These are phyloP conservation scores for Momotus momota DNA, from an alignment of 2,797 vertebrate genomes.

Conservation along the genomic window DNA sequence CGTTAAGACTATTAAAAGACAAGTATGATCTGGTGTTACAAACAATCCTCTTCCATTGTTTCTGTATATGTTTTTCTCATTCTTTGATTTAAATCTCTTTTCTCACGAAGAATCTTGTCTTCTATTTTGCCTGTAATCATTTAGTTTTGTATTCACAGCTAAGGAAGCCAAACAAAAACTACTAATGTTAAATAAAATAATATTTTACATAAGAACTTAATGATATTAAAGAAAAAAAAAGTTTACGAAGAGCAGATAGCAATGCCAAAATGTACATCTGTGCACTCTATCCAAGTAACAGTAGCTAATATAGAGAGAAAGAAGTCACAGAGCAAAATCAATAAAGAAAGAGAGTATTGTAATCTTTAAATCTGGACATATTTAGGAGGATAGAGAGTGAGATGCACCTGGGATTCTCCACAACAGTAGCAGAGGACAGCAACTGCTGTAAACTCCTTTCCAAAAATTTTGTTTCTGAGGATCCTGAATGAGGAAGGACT, in stretches of 20 bases:
- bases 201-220: background rate
- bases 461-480: background rate
- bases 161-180: background rate
- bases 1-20: background rate
- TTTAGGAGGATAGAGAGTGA: background rate
- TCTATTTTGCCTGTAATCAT: background rate
- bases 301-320: background rate
- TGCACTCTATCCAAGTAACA: background rate
- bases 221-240: background rate
- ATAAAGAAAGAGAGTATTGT: background rate
- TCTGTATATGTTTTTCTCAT: background rate
- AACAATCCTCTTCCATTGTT: background rate
- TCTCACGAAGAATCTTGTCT: background rate
- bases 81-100: background rate
- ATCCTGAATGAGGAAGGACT: background rate
- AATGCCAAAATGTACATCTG: background rate
- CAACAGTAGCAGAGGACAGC: background rate
- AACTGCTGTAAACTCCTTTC: background rate
- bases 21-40: background rate
- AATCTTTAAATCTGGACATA: background rate
- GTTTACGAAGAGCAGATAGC: background rate
- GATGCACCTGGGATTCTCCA: background rate
- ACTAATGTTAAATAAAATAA: background rate
- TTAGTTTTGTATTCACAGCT: background rate
- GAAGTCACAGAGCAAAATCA: background rate